Base-by-base conservation (phyloP, 1,140 invertebrate genomes). In the Ceratosolen fusciceps region DNA sequence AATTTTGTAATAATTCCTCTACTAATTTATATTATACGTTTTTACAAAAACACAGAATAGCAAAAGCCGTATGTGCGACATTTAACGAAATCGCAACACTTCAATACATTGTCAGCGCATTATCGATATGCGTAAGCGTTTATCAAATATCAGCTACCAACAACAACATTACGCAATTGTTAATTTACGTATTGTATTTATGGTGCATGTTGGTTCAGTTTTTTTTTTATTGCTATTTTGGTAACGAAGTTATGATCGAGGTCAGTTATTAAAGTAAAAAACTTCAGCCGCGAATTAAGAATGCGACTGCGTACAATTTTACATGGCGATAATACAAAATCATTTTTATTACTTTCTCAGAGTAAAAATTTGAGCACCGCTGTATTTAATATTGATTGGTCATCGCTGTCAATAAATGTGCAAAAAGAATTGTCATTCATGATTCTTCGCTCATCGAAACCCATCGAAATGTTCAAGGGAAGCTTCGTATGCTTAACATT, bases 171-270 rank as follows among this genome's bases (percentile, higher is more conserved):
- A 0, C 52, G 0, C 12, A 26, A 19, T 37, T 62, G 16, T 65
- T 78, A n/a, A 26, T 58, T 9, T 34, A 78, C 21, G 1, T 72
- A 8, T 21, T 77, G 8, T 78, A 72, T 37, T 62, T 78, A 19
- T 58, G 10, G 1, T 72, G 68, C 14, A 72, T 78, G 68, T n/a
- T 78, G 10, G 19, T 12, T 12, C 29, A 73, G 39, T 65, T 78
- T 37, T 78, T 72, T 4, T 12, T 78, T 5, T 72, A 78, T 26
- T 78, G 77, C 19, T 78, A 29, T 16, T 72, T 78, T n/a, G 70
- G 68, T 0, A 78, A 78, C 31, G 77, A 78, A 65, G 21, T 78
- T 0, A 73, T 16, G 7, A 2, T 73, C 1, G 19, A 78, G 24
- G 74, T 76, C 19, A 54, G 5, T 47, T n/a, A 47, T 19, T 24